Base-by-base conservation (phyloP, 1,140 invertebrate species). In the Eufriesea mexicana region DNA sequence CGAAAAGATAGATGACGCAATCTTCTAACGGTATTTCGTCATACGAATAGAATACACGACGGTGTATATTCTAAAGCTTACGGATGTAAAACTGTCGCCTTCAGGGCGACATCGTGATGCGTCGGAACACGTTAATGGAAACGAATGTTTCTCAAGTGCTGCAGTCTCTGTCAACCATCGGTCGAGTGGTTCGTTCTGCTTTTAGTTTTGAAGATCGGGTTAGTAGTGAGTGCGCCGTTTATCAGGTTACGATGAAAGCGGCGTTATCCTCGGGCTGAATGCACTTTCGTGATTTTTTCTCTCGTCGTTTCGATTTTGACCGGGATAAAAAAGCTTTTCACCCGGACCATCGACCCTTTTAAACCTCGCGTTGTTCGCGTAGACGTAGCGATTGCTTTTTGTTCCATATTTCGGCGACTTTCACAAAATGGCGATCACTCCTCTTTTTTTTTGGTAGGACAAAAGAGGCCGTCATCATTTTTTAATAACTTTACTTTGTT, bases 171-270 rank as follows among this genome's bases (percentile, higher is more conserved):
- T 82, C 79, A 82, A 82, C 79, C 51, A 82, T 76, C 79, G 72
- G 45, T 76, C 73, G 72, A 82, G 79, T 82, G 79, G 72, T 59
- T 76, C 79, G 72, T 66, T 76, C 79, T 75, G 79, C 79, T 82
- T 82, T 82, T 82, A 82, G 71, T 75, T 82, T 82, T 57, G 72
- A 82, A 76, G 79, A 82, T 76, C 61, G 51, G 51, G 51, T 82
- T 76, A 57, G 79, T 14, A 66, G 62, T 16, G 79, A 75, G 79
- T 76, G 79, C 47, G 78, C 28, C 79, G 79, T 82, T 82, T 76
- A 82, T 82, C 79, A 82, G 51, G 79, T 82, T 82, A 82, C 79
- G 61, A 82, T 82, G 72, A 82, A 82, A 82, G 79, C 79, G 62
- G 62, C 73, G 61, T 76, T 82, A 82, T 82, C 72, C 64, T 80